A percentile compares a stretch with the other conserved stretches of the same genome.
Evolutionary conservation across 2,797 vertebrate species (phyloP).

Genomic region (Thunnus albacares): DNA sequence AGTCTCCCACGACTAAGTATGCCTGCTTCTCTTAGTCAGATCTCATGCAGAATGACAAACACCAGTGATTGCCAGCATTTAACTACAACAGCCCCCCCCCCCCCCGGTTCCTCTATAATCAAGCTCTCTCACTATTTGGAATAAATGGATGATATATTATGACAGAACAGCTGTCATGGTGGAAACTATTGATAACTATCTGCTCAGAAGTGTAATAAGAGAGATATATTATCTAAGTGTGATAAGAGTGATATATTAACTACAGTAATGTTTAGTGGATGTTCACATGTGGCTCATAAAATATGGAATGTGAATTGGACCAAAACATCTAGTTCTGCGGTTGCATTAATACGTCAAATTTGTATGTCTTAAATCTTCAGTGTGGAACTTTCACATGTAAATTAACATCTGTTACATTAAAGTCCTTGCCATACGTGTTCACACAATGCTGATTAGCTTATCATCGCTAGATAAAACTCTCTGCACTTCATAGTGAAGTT

Average conservation of each 20-base stretch:
- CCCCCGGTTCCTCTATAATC: not conserved
- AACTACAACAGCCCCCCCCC: not conserved
- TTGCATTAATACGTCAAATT: no score
- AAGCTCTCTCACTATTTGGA: slow-evolving; percentile 18
- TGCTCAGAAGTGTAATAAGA: slow-evolving; percentile 27
- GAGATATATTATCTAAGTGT: slow-evolving; percentile 30
- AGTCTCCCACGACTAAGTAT: not conserved
- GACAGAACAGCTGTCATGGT: slow-evolving; percentile 1
- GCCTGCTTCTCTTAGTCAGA: not conserved
- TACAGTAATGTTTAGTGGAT: slow-evolving; percentile 18
- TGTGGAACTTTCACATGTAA: no score
- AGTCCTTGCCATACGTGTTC: no score
- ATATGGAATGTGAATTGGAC: not conserved
- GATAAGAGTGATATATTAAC: no score
- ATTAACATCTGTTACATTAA: no score
- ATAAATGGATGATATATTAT: slow-evolving; percentile 49
- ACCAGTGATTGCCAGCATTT: slow-evolving; percentile 23
- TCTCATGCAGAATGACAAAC: slow-evolving; percentile 1
- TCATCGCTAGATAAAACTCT: no score
- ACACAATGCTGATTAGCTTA: no score
- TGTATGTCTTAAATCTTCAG: no score
- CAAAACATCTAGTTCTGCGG: no score
- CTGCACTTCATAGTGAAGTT: no score
- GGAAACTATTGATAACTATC: slow-evolving; percentile 30
- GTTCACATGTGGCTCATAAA: slow-evolving; percentile 44